Conservation (phyloP, 1,140 invertebrate species). For the Oreohelix idahoensis region DNA sequence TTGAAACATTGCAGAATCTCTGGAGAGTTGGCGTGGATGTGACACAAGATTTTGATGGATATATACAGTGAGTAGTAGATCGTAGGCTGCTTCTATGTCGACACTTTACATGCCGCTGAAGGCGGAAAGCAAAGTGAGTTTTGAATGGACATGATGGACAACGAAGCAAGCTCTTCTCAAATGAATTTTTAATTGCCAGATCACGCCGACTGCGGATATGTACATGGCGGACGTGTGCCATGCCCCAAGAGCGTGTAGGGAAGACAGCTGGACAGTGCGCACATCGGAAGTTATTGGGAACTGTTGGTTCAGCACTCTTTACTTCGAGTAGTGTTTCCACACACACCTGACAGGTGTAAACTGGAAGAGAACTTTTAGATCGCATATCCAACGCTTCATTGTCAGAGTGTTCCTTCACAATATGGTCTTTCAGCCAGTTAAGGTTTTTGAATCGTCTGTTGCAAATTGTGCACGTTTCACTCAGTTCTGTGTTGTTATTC, state of each 20-base stretch:
- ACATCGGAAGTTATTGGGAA: constrained; percentile 72
- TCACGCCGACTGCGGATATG: constrained; percentile 44
- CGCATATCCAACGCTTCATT: constrained; percentile 47
- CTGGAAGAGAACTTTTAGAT: constrained; percentile 40
- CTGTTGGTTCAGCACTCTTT: constrained; percentile 43
- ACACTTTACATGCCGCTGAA: constrained; percentile 59
- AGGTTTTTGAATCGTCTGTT: constrained; percentile 88
- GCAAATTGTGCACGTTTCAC: constrained; percentile 84
- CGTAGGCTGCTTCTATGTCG: constrained; percentile 41
- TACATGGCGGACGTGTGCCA: constrained; percentile 48
- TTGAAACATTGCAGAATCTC: not conserved
- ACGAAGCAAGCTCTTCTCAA: constrained; percentile 29
- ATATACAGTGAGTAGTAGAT: not conserved
- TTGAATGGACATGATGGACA: constrained; percentile 54
- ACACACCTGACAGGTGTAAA: constrained; percentile 74
- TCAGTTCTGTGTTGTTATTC: constrained; percentile 47
- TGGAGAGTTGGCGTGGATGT: no score
- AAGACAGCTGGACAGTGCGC: constrained; percentile 73
- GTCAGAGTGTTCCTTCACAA: constrained; percentile 84
- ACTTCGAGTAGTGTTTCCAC: constrained; percentile 48
- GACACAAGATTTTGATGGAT: not conserved
- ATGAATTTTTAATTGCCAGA: constrained; percentile 12
- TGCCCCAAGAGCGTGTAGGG: constrained; percentile 55
- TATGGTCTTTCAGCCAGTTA: constrained; percentile 91
- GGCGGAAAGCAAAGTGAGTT: constrained; percentile 58